These are phyloP conservation scores for Illadopsis cleaveri DNA, from an alignment of 2,113 vertebrate genomes.

Conservation along the genomic window DNA sequence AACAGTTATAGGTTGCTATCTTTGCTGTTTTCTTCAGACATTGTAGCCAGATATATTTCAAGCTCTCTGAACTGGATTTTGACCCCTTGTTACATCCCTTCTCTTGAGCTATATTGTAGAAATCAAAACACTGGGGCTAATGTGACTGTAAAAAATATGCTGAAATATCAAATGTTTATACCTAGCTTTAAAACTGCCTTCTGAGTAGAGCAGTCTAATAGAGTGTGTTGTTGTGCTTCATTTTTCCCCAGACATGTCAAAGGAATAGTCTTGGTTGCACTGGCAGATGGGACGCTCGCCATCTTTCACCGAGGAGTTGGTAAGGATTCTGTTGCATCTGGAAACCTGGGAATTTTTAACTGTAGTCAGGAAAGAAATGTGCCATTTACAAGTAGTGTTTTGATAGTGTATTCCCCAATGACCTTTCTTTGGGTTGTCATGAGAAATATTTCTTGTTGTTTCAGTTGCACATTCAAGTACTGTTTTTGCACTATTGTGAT, in stretches of 20 bases:
- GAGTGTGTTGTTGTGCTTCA: not conserved
- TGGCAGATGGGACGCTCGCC: slow-evolving; percentile 93
- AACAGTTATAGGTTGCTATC: not conserved
- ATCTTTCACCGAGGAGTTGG: slow-evolving; percentile 96
- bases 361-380: not conserved
- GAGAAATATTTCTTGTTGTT: not conserved
- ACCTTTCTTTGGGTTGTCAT: not conserved
- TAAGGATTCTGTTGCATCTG: slow-evolving; percentile 66
- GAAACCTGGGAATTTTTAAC: not conserved
- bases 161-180: not conserved
- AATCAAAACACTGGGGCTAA: not conserved
- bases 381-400: not conserved
- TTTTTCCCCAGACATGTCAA: slow-evolving; percentile 88
- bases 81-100: not conserved
- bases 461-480: not conserved
- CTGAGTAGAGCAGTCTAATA: not conserved
- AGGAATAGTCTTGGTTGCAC: slow-evolving; percentile 92
- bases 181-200: not conserved
- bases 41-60: not conserved
- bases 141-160: not conserved
- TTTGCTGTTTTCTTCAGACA: not conserved
- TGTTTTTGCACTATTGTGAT: not conserved
- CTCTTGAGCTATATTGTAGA: not conserved
- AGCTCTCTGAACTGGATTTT: not conserved
- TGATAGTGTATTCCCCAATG: not conserved